phyloP scores from a whole-genome alignment of 2,113 vertebrate species.

The Taurulus bubalis region DNA sequence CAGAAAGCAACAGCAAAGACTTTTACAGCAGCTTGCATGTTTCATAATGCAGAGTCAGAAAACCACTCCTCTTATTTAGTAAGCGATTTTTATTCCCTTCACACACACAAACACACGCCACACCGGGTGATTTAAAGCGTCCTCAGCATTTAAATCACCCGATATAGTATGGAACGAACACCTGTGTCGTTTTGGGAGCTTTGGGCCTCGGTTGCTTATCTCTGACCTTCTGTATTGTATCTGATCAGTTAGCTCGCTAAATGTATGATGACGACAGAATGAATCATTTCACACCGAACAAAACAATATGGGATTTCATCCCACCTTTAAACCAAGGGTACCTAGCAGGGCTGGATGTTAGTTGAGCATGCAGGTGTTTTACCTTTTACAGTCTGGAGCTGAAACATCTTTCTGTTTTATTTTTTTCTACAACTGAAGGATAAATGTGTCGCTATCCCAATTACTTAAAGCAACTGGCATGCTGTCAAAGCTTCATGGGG shows the following conservation, averaged over 20 bases:
- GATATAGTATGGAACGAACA: neutral
- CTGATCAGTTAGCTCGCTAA: slow-evolving; percentile 6
- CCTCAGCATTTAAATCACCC: slow-evolving; percentile 3
- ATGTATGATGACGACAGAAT: slow-evolving; percentile 12
- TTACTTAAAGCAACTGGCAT: neutral
- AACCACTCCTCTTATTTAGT: neutral
- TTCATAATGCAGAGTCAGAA: neutral
- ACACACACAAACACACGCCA: slow-evolving; percentile 4
- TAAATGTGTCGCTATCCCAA: neutral
- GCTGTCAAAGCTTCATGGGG: neutral
- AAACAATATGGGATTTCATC: slow-evolving; percentile 5
- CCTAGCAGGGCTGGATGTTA: neutral
- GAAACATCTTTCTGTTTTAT: neutral
- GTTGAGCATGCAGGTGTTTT: slow-evolving; percentile 19
- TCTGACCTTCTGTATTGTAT: slow-evolving; percentile 16
- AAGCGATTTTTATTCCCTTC: slow-evolving; percentile 29
- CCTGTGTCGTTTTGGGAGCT: neutral
- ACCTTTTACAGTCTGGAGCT: neutral
- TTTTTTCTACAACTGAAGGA: neutral
- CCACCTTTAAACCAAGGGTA: neutral
- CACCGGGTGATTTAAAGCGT: neutral
- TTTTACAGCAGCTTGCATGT: slow-evolving; percentile 16
- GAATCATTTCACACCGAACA: slow-evolving; percentile 2
- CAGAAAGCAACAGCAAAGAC: slow-evolving; percentile 23
- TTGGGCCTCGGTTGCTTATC: neutral